These are phyloP conservation scores for Hepsetus odoe DNA, from an alignment of 2,113 vertebrate genomes.

Conservation along the genomic window DNA sequence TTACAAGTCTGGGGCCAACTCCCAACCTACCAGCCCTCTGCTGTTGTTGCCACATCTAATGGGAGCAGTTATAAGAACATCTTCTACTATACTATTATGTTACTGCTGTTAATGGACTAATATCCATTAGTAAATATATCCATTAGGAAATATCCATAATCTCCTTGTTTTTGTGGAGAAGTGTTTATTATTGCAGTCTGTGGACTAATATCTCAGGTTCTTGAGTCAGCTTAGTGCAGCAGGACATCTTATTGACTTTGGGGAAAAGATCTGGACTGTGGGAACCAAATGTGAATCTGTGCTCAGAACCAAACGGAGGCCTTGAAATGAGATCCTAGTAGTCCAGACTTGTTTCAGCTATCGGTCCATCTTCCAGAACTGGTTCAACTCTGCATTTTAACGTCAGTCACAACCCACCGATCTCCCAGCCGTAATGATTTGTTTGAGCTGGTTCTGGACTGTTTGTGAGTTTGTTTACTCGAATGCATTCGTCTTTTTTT, in stretches of 20 bases:
- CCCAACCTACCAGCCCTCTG: too few relatives aligned
- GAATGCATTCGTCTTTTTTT: constrained; percentile 8
- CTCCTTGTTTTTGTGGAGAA: too few relatives aligned
- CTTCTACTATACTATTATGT: too few relatives aligned
- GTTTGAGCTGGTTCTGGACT: background rate
- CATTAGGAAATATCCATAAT: too few relatives aligned
- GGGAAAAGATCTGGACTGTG: background rate
- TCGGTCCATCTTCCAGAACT: background rate
- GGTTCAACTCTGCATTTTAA: background rate
- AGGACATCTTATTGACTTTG: background rate
- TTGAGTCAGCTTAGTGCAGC: too few relatives aligned
- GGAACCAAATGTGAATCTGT: background rate
- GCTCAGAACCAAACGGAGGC: background rate
- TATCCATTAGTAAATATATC: background rate
- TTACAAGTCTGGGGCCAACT: too few relatives aligned
- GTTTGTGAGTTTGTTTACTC: constrained; percentile 33
- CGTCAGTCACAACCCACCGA: background rate
- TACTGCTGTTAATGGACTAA: background rate
- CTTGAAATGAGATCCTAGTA: background rate
- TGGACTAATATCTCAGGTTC: background rate
- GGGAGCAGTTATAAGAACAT: too few relatives aligned
- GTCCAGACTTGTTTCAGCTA: background rate
- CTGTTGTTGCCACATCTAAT: too few relatives aligned
- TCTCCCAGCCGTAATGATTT: background rate
- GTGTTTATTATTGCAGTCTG: too few relatives aligned